phyloP scores from a whole-genome alignment of 2,113 vertebrate genomes.

The Candoia aspera region DNA sequence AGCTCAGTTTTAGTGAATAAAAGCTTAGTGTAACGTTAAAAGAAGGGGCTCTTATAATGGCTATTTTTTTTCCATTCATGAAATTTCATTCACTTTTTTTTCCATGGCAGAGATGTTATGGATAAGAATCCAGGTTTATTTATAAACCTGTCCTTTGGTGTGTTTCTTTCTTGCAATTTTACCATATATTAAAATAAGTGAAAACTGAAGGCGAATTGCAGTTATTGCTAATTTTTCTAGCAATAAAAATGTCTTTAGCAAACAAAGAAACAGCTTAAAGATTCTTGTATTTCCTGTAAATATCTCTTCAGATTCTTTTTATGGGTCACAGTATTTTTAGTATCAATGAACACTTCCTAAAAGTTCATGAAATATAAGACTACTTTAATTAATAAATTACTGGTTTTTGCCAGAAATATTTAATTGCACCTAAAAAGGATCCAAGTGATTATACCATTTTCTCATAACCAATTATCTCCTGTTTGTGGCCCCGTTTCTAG shows the following conservation, averaged over 20 bases:
- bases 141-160: background rate
- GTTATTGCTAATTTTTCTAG: slow-evolving; percentile 10
- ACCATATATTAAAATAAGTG: background rate
- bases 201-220: background rate
- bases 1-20: background rate
- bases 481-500: background rate
- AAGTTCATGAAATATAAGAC: slow-evolving; percentile 2
- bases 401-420: background rate
- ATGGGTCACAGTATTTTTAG: slow-evolving; percentile 1
- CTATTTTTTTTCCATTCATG: too few relatives aligned
- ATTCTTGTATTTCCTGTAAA: background rate
- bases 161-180: background rate
- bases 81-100: background rate
- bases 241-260: background rate
- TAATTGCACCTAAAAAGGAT: slow-evolving; percentile 5
- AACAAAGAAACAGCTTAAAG: background rate
- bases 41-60: background rate
- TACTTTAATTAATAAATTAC: slow-evolving; percentile 1
- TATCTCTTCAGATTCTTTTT: background rate
- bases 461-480: background rate
- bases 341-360: slow-evolving; percentile 9
- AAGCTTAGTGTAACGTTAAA: background rate
- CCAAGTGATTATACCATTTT: slow-evolving; percentile 8
- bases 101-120: background rate
- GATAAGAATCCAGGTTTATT: background rate